A percentile compares a stretch with the other conserved stretches of the same genome.
Evolutionary conservation across 2,797 vertebrate genomes (phyloP).

Genomic region (Coluber constrictor): DNA sequence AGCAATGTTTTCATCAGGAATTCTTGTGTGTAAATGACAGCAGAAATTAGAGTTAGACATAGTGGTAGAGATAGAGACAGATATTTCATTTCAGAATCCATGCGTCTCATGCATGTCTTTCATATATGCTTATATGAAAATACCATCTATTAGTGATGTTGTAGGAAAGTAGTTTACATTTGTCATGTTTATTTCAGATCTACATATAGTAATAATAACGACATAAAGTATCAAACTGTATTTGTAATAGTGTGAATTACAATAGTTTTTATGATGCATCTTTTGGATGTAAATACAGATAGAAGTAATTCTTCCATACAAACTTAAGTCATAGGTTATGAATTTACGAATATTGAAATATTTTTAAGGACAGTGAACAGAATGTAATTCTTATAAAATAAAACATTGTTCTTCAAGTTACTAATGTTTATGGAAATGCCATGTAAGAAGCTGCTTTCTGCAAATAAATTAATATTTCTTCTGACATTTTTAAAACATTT

Average conservation of each 20-base stretch:
- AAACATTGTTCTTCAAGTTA: background rate
- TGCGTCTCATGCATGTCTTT: background rate
- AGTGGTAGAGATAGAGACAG: background rate
- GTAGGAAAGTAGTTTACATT: background rate
- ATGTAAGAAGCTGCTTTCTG: background rate
- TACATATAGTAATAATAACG: background rate
- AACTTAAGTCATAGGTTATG: background rate
- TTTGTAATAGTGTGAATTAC: background rate
- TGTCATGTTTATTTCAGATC: background rate
- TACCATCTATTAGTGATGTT: background rate
- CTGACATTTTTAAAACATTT: background rate
- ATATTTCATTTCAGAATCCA: background rate
- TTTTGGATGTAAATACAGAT: background rate
- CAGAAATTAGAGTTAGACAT: background rate
- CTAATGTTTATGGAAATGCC: too few species aligned
- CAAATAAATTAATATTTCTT: background rate
- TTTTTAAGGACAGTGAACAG: background rate
- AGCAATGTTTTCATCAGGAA: background rate
- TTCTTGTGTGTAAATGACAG: background rate
- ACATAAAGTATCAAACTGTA: background rate
- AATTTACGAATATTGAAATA: background rate
- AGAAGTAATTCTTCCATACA: background rate
- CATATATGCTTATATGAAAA: background rate
- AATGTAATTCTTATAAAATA: background rate
- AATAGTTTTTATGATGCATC: background rate